Base-by-base conservation (phyloP, 1,140 invertebrate genomes). In the Centruroides vittatus region DNA sequence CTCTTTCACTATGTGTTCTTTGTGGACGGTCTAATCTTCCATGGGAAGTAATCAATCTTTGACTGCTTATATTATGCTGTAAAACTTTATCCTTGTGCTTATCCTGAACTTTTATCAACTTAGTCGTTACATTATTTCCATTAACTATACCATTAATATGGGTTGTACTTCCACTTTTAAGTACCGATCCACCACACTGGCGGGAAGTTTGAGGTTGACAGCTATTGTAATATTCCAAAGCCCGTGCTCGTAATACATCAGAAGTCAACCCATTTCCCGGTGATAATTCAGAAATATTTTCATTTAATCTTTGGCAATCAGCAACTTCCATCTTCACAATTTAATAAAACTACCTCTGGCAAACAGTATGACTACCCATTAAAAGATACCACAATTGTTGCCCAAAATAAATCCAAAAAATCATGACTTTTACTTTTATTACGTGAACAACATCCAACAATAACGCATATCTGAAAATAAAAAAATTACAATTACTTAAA, bases 1-100 rank as follows among this genome's bases (percentile, higher is more conserved):
- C 57, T 51, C 66, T 49, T 41, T 67, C 66, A 55, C 64, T 65
- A 47, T 67, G 65, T 10, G 66, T 61, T 12, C 66, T 62, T 23
- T 67, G 66, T 47, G 66, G 66, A 55, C 65, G 58, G 36, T 62
- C 61, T 10, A 47, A 53, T 53, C 60, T 46, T 35, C 57, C 58
- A 41, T 51, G 36, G 57, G 50, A 48, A n/a, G 41, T 41, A 6
- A 41, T 41, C 8, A 41, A 41, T 41, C 41, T 41, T 23, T 36
- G 23, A 36, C 8, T 53, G 5, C 23, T 8, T 5, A 36, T 7
- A 53, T 5, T 53, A 23, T 23, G 51, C 7, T 23, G 23, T 23
- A 34, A 53, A 36, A 36, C 35, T 36, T 53, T 53, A 34, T 23
- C 23, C 8, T 23, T 36, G 8, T 53, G 51, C 41, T 41, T 41